A percentile compares a stretch with the other conserved stretches of the same genome.
These are phyloP conservation scores for Telmatherina bonti DNA, from an alignment of 2,797 vertebrate species.

Conservation along the genomic window DNA sequence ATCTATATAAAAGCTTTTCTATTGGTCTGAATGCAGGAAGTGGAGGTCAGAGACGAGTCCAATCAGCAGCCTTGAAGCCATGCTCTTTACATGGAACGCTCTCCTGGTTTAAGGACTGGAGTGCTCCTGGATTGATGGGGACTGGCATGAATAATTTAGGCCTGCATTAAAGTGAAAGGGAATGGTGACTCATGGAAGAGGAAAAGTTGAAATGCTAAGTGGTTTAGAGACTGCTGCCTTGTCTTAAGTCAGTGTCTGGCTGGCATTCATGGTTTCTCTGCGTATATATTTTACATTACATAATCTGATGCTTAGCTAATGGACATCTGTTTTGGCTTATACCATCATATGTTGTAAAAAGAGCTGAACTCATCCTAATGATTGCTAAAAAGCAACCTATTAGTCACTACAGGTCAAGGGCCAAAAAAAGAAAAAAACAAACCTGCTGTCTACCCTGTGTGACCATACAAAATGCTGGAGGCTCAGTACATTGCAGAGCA, in stretches of 20 bases:
- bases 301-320: neutral
- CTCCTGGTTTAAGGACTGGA: slow-evolving; percentile 43
- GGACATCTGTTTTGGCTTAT: neutral
- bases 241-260: slow-evolving; percentile 27
- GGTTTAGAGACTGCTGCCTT: slow-evolving; percentile 52
- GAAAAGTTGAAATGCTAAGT: slow-evolving; percentile 67
- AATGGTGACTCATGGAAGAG: slow-evolving; percentile 71
- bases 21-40: slow-evolving; percentile 41
- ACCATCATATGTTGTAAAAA: neutral
- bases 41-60: slow-evolving; percentile 28
- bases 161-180: slow-evolving; percentile 67
- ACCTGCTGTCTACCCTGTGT: slow-evolving; percentile 51
- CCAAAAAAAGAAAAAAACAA: slow-evolving; percentile 10
- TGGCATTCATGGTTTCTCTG: slow-evolving; percentile 16
- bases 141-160: slow-evolving; percentile 78
- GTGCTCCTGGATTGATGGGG: slow-evolving; percentile 61
- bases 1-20: neutral
- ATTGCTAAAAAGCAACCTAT: slow-evolving; percentile 19
- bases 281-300: neutral
- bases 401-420: slow-evolving; percentile 34
- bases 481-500: slow-evolving; percentile 67
- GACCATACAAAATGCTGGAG: slow-evolving; percentile 69
- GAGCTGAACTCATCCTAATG: slow-evolving; percentile 9
- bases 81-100: slow-evolving; percentile 28
- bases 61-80: slow-evolving; percentile 36